These are phyloP conservation scores for Caenorhabditis tropicalis DNA, from an alignment of 1,140 invertebrate genomes.

Conservation along the genomic window DNA sequence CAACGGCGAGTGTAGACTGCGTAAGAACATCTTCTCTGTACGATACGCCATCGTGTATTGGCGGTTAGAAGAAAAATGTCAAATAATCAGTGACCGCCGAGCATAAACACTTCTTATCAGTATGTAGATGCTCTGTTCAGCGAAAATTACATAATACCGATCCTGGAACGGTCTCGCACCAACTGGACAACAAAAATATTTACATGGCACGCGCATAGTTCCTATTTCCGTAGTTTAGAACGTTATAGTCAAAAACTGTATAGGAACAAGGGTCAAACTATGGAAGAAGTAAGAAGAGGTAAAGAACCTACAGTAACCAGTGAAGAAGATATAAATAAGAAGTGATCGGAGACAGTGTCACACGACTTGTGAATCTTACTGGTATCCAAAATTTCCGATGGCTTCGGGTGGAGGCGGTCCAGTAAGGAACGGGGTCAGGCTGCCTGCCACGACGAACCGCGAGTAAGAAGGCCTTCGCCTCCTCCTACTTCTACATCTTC, in stretches of 20 bases:
- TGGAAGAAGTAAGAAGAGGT: not conserved
- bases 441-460: slow-evolving; percentile 32
- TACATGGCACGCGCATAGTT: slow-evolving; percentile 27
- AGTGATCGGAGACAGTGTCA: not conserved
- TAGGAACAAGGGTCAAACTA: not conserved
- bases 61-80: slow-evolving; percentile 11
- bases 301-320: not conserved
- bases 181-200: slow-evolving; percentile 33
- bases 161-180: slow-evolving; percentile 37
- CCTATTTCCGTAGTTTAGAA: not conserved
- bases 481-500: slow-evolving; percentile 4
- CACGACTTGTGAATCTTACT: not conserved
- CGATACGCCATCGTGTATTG: not conserved
- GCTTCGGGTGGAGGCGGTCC: slow-evolving; percentile 12
- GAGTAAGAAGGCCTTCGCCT: slow-evolving; percentile 28
- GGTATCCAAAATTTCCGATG: slow-evolving; percentile 6
- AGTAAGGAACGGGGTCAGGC: slow-evolving; percentile 40
- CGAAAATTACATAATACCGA: slow-evolving; percentile 28
- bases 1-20: not conserved
- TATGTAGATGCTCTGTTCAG: slow-evolving; percentile 34
- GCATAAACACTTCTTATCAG: slow-evolving; percentile 31
- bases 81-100: slow-evolving; percentile 34
- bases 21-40: not conserved
- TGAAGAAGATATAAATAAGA: not conserved
- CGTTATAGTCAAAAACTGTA: not conserved